These are phyloP conservation scores for Nasonia vitripennis DNA, from an alignment of 1,140 invertebrate genomes.

Conservation along the genomic window DNA sequence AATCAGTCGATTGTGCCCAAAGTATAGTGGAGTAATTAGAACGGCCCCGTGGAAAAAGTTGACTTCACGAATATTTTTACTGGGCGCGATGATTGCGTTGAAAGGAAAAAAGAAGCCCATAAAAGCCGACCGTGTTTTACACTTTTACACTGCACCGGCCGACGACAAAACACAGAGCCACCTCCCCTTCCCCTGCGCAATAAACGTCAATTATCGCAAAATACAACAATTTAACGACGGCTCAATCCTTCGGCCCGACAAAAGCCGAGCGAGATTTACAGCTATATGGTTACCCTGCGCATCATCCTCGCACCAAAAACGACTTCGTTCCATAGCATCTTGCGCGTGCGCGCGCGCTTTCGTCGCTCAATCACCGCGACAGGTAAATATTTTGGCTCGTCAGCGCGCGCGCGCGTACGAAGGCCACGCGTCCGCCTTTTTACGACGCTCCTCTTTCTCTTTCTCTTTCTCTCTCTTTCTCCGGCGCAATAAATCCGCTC, in stretches of 20 bases:
- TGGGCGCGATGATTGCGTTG: background rate
- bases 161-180: constrained; percentile 5
- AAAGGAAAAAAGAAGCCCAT: background rate
- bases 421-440: constrained; percentile 36
- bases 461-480: background rate
- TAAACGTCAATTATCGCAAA: constrained; percentile 44
- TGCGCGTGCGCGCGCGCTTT: no score
- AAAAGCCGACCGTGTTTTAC: constrained; percentile 26
- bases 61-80: no score
- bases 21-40: no score
- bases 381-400: constrained; percentile 43
- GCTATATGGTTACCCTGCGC: background rate
- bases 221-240: constrained; percentile 36
- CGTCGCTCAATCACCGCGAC: constrained; percentile 29
- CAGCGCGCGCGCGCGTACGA: background rate
- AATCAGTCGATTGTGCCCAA: background rate
- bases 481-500: background rate
- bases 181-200: background rate
- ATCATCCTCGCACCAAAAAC: background rate
- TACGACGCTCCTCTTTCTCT: background rate
- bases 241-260: constrained; percentile 5
- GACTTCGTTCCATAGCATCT: background rate
- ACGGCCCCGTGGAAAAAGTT: no score
- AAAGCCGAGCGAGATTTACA: constrained; percentile 35
- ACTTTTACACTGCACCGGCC: background rate